These are phyloP conservation scores for Lycia hirtaria DNA, from an alignment of 2,888 invertebrate species.

Conservation along the genomic window DNA sequence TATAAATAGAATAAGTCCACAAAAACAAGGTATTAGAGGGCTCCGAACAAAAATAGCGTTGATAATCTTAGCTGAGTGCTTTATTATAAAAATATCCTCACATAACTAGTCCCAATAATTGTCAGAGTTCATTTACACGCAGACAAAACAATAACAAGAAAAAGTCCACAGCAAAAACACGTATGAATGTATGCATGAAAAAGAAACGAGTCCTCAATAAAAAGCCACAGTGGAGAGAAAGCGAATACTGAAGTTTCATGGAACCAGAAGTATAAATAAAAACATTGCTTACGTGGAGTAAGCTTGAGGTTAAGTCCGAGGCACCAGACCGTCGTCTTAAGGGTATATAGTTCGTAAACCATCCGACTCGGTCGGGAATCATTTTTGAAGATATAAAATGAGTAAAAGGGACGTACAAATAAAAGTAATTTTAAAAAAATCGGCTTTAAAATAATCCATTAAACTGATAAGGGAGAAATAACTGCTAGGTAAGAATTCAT, in stretches of 20 bases:
- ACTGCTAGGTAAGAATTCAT: too few species aligned
- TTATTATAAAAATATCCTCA: constrained; percentile 26
- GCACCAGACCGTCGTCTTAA: constrained; percentile 62
- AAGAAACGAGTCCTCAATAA: constrained; percentile 55
- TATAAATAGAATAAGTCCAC: constrained; percentile 46
- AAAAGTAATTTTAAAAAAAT: too few species aligned
- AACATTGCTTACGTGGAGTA: constrained; percentile 43
- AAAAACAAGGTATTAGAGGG: constrained; percentile 44
- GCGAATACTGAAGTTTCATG: constrained; percentile 51
- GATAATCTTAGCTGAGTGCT: too few species aligned
- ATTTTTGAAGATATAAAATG: too few species aligned
- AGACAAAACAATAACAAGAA: constrained; percentile 48
- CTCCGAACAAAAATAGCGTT: constrained; percentile 40
- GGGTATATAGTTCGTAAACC: too few species aligned
- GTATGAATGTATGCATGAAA: constrained; percentile 55
- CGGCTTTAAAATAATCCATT: too few species aligned
- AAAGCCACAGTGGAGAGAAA: constrained; percentile 54
- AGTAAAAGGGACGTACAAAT: too few species aligned
- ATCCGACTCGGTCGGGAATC: too few species aligned
- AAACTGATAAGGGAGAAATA: too few species aligned
- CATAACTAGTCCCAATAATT: constrained; percentile 33
- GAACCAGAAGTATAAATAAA: constrained; percentile 46
- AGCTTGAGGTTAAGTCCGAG: constrained; percentile 59
- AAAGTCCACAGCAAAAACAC: constrained; percentile 43
- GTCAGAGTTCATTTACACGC: constrained; percentile 37